phyloP scores from a whole-genome alignment of 2,113 vertebrate species.

The Rousettus leschenaultii region DNA sequence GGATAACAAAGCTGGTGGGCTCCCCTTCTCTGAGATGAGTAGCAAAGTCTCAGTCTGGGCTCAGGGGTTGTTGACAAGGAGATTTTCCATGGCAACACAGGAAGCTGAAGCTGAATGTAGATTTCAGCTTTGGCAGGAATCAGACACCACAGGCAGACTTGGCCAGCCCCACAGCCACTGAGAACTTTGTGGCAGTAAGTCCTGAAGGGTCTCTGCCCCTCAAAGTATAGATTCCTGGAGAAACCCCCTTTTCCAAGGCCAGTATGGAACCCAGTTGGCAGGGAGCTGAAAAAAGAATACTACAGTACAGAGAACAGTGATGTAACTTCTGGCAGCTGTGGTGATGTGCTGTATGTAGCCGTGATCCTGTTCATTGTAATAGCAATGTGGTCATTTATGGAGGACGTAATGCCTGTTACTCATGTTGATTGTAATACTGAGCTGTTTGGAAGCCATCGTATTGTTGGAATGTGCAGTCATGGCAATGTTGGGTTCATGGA shows the following conservation, averaged over 20 bases:
- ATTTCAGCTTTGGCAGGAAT: background rate
- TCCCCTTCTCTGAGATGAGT: background rate
- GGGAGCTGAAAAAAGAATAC: background rate
- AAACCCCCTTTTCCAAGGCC: background rate
- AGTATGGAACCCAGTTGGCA: background rate
- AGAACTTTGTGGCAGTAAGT: background rate
- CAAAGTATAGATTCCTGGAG: background rate
- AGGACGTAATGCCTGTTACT: background rate
- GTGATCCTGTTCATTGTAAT: background rate
- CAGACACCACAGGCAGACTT: background rate
- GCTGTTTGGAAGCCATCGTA: background rate
- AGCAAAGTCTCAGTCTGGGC: background rate
- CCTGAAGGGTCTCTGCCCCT: background rate
- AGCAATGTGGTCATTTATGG: background rate
- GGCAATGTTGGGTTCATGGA: accelerated
- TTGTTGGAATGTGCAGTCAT: background rate
- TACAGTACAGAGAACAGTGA: too few species aligned
- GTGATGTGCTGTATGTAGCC: accelerated
- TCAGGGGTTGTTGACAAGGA: background rate
- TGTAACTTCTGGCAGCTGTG: background rate
- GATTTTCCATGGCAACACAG: background rate
- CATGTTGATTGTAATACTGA: accelerated
- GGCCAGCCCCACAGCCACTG: background rate
- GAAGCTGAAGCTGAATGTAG: background rate
- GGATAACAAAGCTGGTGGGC: background rate